Base-by-base conservation (phyloP, 2,888 invertebrate species). In the Rotaria sp. region DNA sequence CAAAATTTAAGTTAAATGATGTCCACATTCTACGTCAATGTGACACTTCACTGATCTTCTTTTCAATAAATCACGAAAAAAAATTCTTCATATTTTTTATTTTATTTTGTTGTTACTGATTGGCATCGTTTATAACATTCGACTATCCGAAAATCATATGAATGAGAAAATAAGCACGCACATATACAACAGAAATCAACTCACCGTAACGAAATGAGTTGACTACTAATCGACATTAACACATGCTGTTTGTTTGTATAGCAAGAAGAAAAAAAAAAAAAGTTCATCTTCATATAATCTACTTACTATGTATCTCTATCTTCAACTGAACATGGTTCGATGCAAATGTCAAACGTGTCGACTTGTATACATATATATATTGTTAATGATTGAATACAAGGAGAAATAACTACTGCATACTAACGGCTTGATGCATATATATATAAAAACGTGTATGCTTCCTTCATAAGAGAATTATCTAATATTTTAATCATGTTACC, bases 221-320 rank as follows among this genome's bases (percentile, higher is more conserved):
- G 67, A 67, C 67, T 67, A 67, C 67, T 67, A 67, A 67, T 67
- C 67, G 67, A 67, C 35, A 67, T 67, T 67, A 30, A 35, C 67
- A 67, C 67, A 67, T 67, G 67, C 35, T 67, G 67, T 67, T 67
- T 67, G 67, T 67, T 67, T 67, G 67, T 35, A 67, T 67, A 67
- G 67, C 35, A 67, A 67, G 3, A 52, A 21, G 52, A 24, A 52
- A 52, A 21, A 52, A 52, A 67, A 21, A 35, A 67, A 67, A 21
- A 30, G 67, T 67, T 67, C 67, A 67, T 67, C 67, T 67, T 67
- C 67, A 35, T 67, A 30, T 67, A 67, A 67, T 30, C 67, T 67
- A 67, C 67, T 67, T 67, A 67, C 67, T 67, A 67, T 67, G 67
- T 67, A 67, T 67, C 67, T 67, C 67, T 67, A 67, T 67, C 67